Conservation (phyloP, 2,888 invertebrate genomes). For the Molanna angustata region DNA sequence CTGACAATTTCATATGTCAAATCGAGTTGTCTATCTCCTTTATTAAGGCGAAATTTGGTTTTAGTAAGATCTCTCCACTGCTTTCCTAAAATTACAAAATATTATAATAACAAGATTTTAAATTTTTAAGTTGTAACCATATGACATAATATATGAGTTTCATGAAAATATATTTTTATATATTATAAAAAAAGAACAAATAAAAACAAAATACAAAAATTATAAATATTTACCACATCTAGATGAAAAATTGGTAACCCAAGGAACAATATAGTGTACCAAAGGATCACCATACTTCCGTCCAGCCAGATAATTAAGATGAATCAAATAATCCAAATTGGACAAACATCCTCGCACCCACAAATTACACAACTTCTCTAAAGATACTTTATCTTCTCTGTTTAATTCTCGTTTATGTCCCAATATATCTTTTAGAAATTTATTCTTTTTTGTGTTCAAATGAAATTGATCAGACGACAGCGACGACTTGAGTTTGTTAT, state of each 20-base stretch:
- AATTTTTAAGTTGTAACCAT: too few species aligned
- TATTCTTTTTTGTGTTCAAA: conserved; percentile 40
- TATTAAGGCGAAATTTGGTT: conserved; percentile 94
- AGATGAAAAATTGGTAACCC: conserved; percentile 92
- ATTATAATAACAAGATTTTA: not conserved
- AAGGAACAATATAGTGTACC: conserved; percentile 94
- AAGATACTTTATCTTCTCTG: conserved; percentile 40
- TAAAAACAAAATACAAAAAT: too few species aligned
- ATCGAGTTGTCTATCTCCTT: conserved; percentile 93
- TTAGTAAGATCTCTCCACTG: conserved; percentile 90
- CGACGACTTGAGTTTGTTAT: conserved; percentile 36
- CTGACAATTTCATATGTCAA: conserved; percentile 73
- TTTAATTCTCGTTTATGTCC: conserved; percentile 29
- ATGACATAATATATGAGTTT: too few species aligned
- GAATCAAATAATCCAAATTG: conserved; percentile 90
- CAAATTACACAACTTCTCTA: conserved; percentile 61
- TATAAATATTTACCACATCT: conserved; percentile 65
- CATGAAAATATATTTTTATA: too few species aligned
- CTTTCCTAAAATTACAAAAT: conserved; percentile 43
- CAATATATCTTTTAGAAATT: conserved; percentile 7
- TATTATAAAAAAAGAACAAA: too few species aligned
- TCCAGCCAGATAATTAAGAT: conserved; percentile 82
- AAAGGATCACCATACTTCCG: conserved; percentile 80
- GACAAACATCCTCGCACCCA: conserved; percentile 87
- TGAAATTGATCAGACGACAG: conserved; percentile 13